Percentiles rank a stretch among this genome's conserved stretches.
Evolutionary conservation across 2,797 vertebrate genomes (phyloP).

Genomic region (Typhlichthys subterraneus): DNA sequence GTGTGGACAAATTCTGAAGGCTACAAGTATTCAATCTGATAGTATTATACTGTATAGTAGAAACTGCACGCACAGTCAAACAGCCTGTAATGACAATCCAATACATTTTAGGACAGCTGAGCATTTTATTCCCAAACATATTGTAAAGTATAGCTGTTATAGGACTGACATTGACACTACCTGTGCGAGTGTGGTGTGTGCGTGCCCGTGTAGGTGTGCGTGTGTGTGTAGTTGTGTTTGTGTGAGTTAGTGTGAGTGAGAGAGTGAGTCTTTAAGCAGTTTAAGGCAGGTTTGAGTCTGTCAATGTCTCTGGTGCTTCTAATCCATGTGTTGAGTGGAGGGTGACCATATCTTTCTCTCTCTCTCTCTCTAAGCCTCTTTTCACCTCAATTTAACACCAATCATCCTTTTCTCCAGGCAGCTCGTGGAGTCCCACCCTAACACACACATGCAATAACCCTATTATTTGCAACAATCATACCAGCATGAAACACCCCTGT

Average conservation of each 20-base stretch:
- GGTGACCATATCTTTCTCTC: slow-evolving; percentile 65
- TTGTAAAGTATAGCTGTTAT: slow-evolving; percentile 11
- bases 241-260: not conserved
- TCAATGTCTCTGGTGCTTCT: slow-evolving; percentile 66
- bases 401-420: slow-evolving; percentile 67
- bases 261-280: slow-evolving; percentile 9
- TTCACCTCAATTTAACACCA: slow-evolving; percentile 78
- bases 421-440: slow-evolving; percentile 30
- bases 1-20: no score
- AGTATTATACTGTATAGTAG: no score
- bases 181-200: not conserved
- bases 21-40: no score
- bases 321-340: slow-evolving; percentile 75
- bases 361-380: slow-evolving; percentile 64
- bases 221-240: not conserved
- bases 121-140: slow-evolving; percentile 4
- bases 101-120: no score
- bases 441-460: slow-evolving; percentile 13
- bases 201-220: not conserved
- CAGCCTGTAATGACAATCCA: not conserved
- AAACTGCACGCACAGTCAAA: slow-evolving; percentile 9
- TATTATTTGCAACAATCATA: slow-evolving; percentile 1
- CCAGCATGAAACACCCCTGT: slow-evolving; percentile 8
- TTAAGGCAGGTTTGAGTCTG: slow-evolving; percentile 64
- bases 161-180: slow-evolving; percentile 14